Evolutionary conservation across 2,113 vertebrate genomes (phyloP).

Genomic region (Corydoras sp.): DNA sequence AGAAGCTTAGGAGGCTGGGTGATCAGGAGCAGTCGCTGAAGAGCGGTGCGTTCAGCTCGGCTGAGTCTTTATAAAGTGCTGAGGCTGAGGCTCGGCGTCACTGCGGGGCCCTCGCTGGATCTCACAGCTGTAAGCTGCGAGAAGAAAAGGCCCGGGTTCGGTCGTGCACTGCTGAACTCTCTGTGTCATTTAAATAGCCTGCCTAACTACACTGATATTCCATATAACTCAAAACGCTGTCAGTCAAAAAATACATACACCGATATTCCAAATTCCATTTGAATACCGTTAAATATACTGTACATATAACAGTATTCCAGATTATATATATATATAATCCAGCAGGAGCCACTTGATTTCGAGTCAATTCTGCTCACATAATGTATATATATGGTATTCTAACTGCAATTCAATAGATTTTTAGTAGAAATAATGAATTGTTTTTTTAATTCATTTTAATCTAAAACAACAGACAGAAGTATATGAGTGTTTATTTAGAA

Average conservation of each 20-base stretch:
- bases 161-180: constrained; percentile 22
- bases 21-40: constrained; percentile 36
- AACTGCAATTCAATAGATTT: too few relatives aligned
- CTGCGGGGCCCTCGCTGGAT: not conserved
- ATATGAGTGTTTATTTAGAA: too few relatives aligned
- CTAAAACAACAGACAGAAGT: too few relatives aligned
- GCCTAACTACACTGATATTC: constrained; percentile 20
- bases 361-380: too few relatives aligned
- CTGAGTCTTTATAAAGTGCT: constrained; percentile 46
- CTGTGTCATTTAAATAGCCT: constrained; percentile 22
- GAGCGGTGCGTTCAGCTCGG: constrained; percentile 42
- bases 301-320: too few relatives aligned
- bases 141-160: constrained; percentile 5
- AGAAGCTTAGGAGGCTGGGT: constrained; percentile 42
- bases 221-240: constrained; percentile 20
- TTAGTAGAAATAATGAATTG: too few relatives aligned
- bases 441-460: too few relatives aligned
- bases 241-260: constrained; percentile 15
- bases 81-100: constrained; percentile 27
- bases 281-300: too few relatives aligned
- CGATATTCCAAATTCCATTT: constrained; percentile 7
- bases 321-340: too few relatives aligned
- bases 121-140: constrained; percentile 9
- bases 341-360: too few relatives aligned
- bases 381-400: too few relatives aligned